Conservation (phyloP, 2,888 invertebrate species). For the Sphaeridia pumilis region DNA sequence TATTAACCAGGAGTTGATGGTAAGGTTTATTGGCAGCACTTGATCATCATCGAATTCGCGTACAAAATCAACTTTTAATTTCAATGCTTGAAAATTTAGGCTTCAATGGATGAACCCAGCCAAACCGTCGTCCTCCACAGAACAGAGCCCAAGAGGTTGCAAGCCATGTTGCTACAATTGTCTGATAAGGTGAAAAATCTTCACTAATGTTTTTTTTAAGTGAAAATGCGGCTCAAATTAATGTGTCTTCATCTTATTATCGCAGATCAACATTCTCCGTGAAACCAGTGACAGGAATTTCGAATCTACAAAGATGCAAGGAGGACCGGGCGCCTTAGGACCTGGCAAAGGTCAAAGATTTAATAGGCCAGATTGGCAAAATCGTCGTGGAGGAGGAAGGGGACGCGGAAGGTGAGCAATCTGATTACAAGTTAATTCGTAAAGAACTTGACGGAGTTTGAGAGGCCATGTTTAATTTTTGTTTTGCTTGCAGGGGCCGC, state of each 20-base stretch:
- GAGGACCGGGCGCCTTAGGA: conserved; percentile 33
- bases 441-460: no score
- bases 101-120: conserved; percentile 95
- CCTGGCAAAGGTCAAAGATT: conserved; percentile 35
- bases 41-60: no score
- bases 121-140: conserved; percentile 96
- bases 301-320: conserved; percentile 56
- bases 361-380: conserved; percentile 34
- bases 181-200: conserved; percentile 70
- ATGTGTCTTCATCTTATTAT: no score
- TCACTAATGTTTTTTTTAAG: no score
- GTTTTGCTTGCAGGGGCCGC: no score
- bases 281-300: conserved; percentile 96
- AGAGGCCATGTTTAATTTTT: no score
- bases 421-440: no score
- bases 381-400: conserved; percentile 22
- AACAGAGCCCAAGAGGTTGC: conserved; percentile 93
- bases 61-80: not conserved
- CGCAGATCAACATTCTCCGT: conserved; percentile 73
- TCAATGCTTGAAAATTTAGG: conserved; percentile 43
- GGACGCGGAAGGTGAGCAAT: not conserved
- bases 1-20: conserved; percentile 89
- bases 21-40: no score
- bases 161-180: conserved; percentile 88
- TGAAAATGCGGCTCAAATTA: no score